Conservation (phyloP, 1,140 invertebrate species). For the Lutraria rhynchaena region DNA sequence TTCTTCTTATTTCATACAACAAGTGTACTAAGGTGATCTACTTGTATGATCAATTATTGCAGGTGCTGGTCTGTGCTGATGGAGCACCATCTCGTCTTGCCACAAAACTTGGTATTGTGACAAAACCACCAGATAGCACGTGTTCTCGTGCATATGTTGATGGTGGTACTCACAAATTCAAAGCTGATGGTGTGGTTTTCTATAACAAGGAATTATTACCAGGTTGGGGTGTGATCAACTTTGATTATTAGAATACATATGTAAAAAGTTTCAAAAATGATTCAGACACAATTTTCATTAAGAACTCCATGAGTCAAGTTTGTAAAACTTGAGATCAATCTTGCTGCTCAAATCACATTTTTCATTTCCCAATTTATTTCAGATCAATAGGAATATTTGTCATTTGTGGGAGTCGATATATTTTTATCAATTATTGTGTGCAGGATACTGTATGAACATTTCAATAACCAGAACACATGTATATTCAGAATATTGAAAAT, state of each 20-base stretch:
- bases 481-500: no score
- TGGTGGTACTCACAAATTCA: conserved; percentile 75
- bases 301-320: no score
- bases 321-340: no score
- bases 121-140: conserved; percentile 69
- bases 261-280: background rate
- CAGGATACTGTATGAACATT: no score
- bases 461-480: no score
- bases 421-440: no score
- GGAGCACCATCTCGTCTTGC: conserved; percentile 74
- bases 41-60: background rate
- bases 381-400: no score
- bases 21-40: no score
- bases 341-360: no score
- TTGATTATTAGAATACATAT: background rate
- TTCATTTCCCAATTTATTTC: no score
- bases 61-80: conserved; percentile 77
- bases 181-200: conserved; percentile 76
- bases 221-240: conserved; percentile 57
- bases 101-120: conserved; percentile 72
- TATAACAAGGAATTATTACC: conserved; percentile 74
- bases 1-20: no score
- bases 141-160: conserved; percentile 74
- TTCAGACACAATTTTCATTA: background rate
- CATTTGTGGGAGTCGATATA: no score